A percentile compares a stretch with the other conserved stretches of the same genome.
Conservation (phyloP, 1,140 invertebrate genomes). For the Dinothrombium tinctorium region DNA sequence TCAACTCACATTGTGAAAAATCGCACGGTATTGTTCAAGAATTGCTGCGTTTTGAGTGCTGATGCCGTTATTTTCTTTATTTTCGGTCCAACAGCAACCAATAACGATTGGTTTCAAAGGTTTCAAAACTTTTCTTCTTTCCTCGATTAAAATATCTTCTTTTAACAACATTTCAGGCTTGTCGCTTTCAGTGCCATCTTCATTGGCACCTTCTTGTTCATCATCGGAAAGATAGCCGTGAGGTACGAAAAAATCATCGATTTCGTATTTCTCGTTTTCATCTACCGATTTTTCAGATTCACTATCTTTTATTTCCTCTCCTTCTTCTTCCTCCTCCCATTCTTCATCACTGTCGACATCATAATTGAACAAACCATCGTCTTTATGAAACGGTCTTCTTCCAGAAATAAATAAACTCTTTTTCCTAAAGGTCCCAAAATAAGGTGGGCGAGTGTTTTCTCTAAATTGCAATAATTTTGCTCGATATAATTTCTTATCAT, state of each 20-base stretch:
- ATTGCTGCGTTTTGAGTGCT: too few relatives aligned
- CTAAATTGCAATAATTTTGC: not conserved
- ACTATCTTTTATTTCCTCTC: not conserved
- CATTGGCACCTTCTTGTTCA: not conserved
- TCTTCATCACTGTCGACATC: slow-evolving; percentile 2
- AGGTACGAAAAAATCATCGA: slow-evolving; percentile 4
- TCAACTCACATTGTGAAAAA: too few relatives aligned
- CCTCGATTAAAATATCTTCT: not conserved
- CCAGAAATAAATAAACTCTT: not conserved
- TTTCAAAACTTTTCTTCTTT: not conserved
- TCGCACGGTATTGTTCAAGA: too few relatives aligned
- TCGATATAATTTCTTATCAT: not conserved
- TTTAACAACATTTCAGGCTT: not conserved
- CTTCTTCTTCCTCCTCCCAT: slow-evolving; percentile 3
- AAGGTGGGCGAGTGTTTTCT: not conserved
- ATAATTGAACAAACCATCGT: not conserved
- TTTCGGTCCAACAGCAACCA: not conserved
- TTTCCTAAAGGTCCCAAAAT: slow-evolving; percentile 1
- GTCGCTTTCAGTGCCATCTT: not conserved
- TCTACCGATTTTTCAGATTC: not conserved
- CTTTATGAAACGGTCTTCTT: not conserved
- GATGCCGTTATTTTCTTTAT: not conserved
- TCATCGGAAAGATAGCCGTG: slow-evolving; percentile 1
- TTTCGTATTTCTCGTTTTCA: not conserved
- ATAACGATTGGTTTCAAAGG: not conserved